Evolutionary conservation across 2,888 invertebrate genomes (phyloP).

Genomic region (Arenicola marina): DNA sequence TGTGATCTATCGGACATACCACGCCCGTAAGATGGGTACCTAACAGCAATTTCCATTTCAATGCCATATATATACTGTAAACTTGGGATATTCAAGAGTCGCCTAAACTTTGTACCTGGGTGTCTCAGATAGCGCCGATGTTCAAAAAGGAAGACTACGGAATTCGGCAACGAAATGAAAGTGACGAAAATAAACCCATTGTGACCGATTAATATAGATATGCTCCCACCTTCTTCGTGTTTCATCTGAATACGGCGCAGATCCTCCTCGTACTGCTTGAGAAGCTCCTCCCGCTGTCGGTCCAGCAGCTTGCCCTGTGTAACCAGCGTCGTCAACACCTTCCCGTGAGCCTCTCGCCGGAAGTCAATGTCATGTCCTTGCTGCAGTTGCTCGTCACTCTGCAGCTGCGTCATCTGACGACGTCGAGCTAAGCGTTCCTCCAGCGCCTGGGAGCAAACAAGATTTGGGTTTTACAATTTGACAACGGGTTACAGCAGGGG

Average conservation of each 20-base stretch:
- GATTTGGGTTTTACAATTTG: no score
- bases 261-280: conserved; percentile 43
- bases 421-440: conserved; percentile 51
- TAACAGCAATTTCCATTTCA: no score
- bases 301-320: conserved; percentile 42
- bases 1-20: no score
- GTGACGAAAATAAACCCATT: neutral
- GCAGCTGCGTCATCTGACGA: conserved; percentile 44
- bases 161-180: no score
- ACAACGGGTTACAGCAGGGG: no score
- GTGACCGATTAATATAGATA: neutral
- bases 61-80: no score
- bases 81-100: no score
- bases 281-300: conserved; percentile 46
- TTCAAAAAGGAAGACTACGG: no score
- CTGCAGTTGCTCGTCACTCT: conserved; percentile 40
- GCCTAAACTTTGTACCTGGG: no score
- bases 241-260: conserved; percentile 36
- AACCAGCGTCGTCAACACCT: conserved; percentile 38
- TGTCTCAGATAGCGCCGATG: no score
- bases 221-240: conserved; percentile 31
- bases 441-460: conserved; percentile 37
- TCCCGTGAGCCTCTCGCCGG: conserved; percentile 36
- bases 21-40: no score
- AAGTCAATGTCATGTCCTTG: conserved; percentile 31